Evolutionary conservation across 2,113 vertebrate species (phyloP).

Genomic region (Phylloscopus trochilus): DNA sequence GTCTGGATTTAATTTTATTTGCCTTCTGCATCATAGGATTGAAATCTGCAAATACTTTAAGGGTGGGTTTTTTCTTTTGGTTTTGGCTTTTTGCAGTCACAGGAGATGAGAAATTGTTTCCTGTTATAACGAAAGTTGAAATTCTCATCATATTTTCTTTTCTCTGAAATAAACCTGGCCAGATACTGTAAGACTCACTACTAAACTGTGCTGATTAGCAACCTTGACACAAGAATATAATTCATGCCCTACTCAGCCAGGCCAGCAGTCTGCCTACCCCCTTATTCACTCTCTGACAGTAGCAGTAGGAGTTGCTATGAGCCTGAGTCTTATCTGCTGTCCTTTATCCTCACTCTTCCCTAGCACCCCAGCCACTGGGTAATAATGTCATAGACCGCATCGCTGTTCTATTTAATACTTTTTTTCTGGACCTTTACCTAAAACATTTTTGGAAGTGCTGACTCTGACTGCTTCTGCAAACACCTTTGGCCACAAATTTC

Average conservation of each 20-base stretch:
- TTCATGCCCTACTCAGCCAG: background rate
- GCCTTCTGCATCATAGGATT: background rate
- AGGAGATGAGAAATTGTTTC: background rate
- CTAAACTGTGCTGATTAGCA: background rate
- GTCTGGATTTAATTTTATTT: background rate
- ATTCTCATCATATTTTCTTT: background rate
- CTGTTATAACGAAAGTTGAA: background rate
- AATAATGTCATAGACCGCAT: background rate
- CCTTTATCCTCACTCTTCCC: background rate
- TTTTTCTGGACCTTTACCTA: background rate
- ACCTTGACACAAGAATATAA: background rate
- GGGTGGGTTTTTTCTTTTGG: background rate
- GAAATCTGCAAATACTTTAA: background rate
- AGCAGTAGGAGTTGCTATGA: background rate
- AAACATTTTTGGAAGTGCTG: background rate
- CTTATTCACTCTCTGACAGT: background rate
- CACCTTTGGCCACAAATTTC: background rate
- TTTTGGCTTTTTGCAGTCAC: background rate
- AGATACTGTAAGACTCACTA: background rate
- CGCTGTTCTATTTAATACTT: background rate
- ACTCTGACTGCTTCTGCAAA: background rate
- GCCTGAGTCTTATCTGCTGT: background rate
- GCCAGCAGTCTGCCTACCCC: background rate
- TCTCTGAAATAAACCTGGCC: background rate
- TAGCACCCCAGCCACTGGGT: background rate